phyloP scores from a whole-genome alignment of 1,140 invertebrate genomes.

The Zophobas morio region DNA sequence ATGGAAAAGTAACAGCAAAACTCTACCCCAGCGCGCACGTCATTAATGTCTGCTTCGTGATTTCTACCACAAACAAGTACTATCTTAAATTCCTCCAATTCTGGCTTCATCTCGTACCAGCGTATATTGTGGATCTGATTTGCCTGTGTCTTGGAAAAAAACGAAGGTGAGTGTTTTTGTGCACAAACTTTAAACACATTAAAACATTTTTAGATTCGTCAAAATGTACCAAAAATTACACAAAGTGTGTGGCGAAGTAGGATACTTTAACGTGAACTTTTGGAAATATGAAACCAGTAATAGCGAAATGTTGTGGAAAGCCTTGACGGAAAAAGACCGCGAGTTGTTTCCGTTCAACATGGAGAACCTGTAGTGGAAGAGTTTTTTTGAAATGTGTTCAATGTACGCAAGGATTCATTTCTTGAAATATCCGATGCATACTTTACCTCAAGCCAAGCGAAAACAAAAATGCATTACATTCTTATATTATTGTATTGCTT shows the following conservation, averaged over 20 bases:
- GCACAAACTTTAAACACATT: background rate
- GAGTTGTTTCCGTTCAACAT: background rate
- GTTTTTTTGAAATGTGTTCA: background rate
- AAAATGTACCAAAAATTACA: background rate
- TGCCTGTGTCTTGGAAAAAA: background rate
- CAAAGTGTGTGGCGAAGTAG: background rate
- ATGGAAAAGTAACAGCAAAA: too few species aligned
- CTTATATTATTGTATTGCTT: background rate
- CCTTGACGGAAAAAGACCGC: background rate
- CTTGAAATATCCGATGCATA: background rate
- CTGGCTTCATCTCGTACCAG: too few species aligned
- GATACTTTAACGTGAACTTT: background rate
- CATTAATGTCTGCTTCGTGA: too few species aligned
- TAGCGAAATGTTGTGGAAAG: background rate
- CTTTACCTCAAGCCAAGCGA: background rate
- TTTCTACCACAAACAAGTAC: too few species aligned
- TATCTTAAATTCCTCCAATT: too few species aligned
- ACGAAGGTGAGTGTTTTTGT: background rate
- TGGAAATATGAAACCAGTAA: background rate
- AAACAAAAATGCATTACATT: background rate
- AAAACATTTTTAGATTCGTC: background rate
- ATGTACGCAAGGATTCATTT: background rate
- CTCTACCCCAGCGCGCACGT: too few species aligned
- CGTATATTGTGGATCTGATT: background rate
- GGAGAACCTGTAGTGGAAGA: background rate